Percentiles rank a stretch among this genome's conserved stretches.
Conservation (phyloP, 2,888 invertebrate genomes). For the Fissipunctia ypsillon region DNA sequence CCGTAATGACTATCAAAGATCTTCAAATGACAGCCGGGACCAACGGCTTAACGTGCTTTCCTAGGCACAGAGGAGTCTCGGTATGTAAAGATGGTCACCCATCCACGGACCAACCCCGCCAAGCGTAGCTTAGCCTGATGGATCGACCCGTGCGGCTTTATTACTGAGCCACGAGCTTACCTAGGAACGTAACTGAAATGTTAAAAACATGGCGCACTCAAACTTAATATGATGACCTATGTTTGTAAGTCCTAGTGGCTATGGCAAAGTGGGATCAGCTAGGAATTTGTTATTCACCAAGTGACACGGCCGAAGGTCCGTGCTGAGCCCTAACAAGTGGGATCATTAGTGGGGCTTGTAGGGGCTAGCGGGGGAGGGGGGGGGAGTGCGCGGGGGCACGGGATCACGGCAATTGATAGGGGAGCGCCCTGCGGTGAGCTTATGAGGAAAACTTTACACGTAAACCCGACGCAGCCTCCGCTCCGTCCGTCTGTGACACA, state of each 20-base stretch:
- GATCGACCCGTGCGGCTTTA: no score
- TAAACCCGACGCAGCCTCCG: constrained; percentile 80
- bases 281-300: constrained; percentile 89
- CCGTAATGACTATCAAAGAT: no score
- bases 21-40: no score
- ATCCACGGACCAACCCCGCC: no score
- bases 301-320: constrained; percentile 88
- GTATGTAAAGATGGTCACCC: no score
- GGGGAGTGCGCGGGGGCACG: constrained; percentile 60
- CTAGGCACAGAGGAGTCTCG: no score
- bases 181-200: constrained; percentile 45
- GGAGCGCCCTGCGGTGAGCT: constrained; percentile 86
- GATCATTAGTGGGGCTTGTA: constrained; percentile 85
- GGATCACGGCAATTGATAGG: constrained; percentile 86
- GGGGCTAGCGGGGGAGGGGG: constrained; percentile 61
- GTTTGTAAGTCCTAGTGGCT: constrained; percentile 74
- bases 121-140: no score
- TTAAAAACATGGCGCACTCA: constrained; percentile 57
- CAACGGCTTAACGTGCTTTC: no score
- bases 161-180: no score
- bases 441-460: constrained; percentile 89
- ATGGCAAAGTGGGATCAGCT: constrained; percentile 81
- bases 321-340: constrained; percentile 89
- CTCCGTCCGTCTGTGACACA: constrained; percentile 68
- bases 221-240: constrained; percentile 70